Conservation (phyloP, 2,888 invertebrate species). For the Lottia gigantea region DNA sequence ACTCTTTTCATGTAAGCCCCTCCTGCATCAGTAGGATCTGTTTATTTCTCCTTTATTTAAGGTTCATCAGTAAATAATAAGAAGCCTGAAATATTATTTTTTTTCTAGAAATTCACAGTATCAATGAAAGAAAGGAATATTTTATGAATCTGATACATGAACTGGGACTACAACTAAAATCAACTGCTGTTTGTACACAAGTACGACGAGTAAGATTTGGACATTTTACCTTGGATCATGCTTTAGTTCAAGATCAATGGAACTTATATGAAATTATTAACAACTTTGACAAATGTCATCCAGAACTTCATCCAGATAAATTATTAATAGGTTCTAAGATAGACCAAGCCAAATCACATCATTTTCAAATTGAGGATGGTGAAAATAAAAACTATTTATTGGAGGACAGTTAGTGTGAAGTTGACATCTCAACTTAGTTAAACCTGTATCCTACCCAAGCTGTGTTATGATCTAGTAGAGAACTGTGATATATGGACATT, state of each 20-base stretch:
- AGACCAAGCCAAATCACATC: not conserved
- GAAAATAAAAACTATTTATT: too few relatives aligned
- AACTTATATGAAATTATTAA: constrained; percentile 42
- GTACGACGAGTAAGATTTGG: constrained; percentile 87
- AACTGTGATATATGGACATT: too few relatives aligned
- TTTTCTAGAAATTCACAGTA: constrained; percentile 82
- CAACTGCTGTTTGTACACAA: constrained; percentile 82
- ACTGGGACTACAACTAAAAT: constrained; percentile 82
- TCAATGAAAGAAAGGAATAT: constrained; percentile 82
- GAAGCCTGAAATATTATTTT: not conserved
- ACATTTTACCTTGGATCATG: constrained; percentile 80
- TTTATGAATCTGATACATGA: constrained; percentile 84
- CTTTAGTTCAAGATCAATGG: constrained; percentile 84
- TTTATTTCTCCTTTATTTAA: too few relatives aligned
- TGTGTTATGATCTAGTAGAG: too few relatives aligned
- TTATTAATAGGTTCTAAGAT: constrained; percentile 29
- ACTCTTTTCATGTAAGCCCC: too few relatives aligned
- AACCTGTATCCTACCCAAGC: too few relatives aligned
- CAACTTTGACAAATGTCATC: constrained; percentile 50
- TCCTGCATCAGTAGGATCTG: too few relatives aligned
- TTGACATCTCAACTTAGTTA: too few relatives aligned
- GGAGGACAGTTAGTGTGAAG: too few relatives aligned
- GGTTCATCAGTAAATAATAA: too few relatives aligned
- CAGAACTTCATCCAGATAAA: constrained; percentile 34
- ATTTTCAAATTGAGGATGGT: too few relatives aligned